Percentiles rank a stretch among this genome's conserved stretches.
These are phyloP conservation scores for Drosophila albomicans DNA, from an alignment of 1,140 invertebrate genomes.

Conservation along the genomic window DNA sequence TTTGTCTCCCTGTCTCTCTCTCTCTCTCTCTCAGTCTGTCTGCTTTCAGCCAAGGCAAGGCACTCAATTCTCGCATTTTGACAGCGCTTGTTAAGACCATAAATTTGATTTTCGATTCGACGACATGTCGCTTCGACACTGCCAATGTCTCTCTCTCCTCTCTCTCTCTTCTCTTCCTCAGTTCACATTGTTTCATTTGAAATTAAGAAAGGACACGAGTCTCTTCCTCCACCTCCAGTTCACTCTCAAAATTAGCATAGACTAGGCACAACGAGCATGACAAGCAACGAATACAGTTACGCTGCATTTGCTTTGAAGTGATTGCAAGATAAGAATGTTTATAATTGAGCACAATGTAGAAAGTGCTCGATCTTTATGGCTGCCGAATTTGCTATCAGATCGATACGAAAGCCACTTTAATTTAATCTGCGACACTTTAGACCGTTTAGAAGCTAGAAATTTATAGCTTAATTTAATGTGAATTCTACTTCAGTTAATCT, in stretches of 20 bases:
- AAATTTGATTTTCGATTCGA: slow-evolving; percentile 75
- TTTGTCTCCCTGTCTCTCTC: not conserved
- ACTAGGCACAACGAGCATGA: not conserved
- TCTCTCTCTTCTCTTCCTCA: slow-evolving; percentile 7
- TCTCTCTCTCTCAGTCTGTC: not conserved
- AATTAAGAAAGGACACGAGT: slow-evolving; percentile 68
- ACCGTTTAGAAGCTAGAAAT: too few relatives aligned
- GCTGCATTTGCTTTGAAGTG: not conserved
- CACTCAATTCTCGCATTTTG: slow-evolving; percentile 80
- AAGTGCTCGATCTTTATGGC: not conserved
- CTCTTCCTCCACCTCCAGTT: not conserved
- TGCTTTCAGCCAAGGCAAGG: slow-evolving; percentile 20
- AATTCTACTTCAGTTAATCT: too few relatives aligned
- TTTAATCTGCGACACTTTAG: not conserved
- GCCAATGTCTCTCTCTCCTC: slow-evolving; percentile 32
- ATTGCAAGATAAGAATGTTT: not conserved
- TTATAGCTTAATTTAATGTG: too few relatives aligned
- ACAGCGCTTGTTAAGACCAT: slow-evolving; percentile 75
- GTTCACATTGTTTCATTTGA: slow-evolving; percentile 69
- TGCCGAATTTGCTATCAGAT: not conserved
- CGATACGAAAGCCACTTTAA: not conserved
- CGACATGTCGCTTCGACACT: slow-evolving; percentile 50
- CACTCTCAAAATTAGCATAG: slow-evolving; percentile 39
- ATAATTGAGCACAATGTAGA: not conserved
- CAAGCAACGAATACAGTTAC: not conserved